A percentile compares a stretch with the other conserved stretches of the same genome.
Evolutionary conservation across 30 jellyfish, hydroid and myxozoan species (phyloP).

Genomic region (Hydra vulgaris): DNA sequence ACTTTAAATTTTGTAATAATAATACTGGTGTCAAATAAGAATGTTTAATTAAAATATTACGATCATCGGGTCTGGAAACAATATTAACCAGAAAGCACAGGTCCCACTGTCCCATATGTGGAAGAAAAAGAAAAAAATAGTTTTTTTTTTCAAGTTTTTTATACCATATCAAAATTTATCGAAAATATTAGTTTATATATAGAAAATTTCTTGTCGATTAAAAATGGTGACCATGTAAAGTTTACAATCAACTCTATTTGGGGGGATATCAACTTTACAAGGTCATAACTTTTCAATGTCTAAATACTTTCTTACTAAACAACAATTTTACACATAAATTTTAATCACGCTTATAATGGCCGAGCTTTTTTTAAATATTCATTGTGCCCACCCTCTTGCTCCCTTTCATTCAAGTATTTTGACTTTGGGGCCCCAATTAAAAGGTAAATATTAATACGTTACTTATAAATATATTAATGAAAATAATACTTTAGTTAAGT

Average conservation of each 20-base stretch:
- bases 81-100: neutral
- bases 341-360: neutral
- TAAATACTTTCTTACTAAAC: neutral
- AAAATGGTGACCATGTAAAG: neutral
- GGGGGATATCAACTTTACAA: neutral
- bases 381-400: neutral
- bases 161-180: neutral
- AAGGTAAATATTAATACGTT: too few species aligned
- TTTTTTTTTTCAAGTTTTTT: neutral
- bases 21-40: neutral
- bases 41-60: too few species aligned
- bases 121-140: neutral
- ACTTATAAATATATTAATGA: too few species aligned
- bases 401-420: neutral
- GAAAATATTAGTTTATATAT: neutral
- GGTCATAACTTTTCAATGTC: neutral
- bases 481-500: too few species aligned
- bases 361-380: neutral
- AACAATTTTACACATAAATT: neutral
- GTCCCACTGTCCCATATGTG: neutral
- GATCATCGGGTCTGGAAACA: neutral
- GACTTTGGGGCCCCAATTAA: neutral
- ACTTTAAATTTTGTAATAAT: neutral
- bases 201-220: neutral
- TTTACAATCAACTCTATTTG: neutral